Evolutionary conservation across 2,797 vertebrate genomes (phyloP).

Genomic region (Arctocebus calabarensis): DNA sequence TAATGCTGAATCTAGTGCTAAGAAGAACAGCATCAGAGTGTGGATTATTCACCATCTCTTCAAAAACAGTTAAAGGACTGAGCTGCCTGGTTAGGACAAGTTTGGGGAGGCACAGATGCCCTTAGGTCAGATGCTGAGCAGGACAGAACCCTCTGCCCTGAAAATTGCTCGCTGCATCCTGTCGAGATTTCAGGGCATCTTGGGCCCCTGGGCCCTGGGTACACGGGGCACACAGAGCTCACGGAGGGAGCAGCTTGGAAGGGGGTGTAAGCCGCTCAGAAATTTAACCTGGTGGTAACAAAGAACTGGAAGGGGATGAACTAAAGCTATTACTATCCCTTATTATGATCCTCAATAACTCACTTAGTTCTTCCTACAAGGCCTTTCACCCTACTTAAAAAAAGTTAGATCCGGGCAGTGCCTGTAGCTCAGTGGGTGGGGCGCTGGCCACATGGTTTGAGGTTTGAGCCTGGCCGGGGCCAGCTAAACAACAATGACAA

Average conservation of each 20-base stretch:
- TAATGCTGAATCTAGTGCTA: not conserved
- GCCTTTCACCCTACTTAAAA: not conserved
- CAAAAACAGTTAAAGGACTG: not conserved
- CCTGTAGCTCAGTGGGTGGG: too few species aligned
- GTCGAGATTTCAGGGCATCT: not conserved
- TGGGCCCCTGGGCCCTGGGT: not conserved
- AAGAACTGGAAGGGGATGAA: not conserved
- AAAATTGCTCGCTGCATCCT: not conserved
- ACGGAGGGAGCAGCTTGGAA: fast-evolving
- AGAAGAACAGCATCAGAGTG: not conserved
- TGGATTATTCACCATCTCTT: not conserved
- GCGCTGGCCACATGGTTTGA: too few species aligned
- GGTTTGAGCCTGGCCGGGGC: too few species aligned
- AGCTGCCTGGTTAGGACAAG: not conserved
- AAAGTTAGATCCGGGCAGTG: not conserved
- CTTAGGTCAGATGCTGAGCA: not conserved
- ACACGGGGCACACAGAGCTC: not conserved
- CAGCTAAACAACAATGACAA: too few species aligned
- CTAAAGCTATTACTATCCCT: not conserved
- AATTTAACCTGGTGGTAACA: not conserved
- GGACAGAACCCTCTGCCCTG: not conserved
- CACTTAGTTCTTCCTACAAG: not conserved
- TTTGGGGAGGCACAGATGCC: not conserved
- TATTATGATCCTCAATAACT: not conserved
- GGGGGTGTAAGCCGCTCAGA: not conserved